These are phyloP conservation scores for Chaenodraco wilsoni DNA, from an alignment of 2,797 vertebrate genomes.

Conservation along the genomic window DNA sequence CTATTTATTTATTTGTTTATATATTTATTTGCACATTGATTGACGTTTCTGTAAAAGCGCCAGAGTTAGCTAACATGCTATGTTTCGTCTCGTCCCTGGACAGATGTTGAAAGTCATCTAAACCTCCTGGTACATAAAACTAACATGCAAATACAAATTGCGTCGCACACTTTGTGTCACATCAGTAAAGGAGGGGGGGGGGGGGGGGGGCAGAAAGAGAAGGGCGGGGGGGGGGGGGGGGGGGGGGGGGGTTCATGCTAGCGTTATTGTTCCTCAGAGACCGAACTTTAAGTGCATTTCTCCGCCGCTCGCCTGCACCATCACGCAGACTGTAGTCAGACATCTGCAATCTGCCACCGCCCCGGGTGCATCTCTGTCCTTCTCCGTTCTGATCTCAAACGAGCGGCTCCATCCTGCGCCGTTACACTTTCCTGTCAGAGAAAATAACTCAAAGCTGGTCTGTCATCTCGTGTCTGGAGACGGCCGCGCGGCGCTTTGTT, in stretches of 20 bases:
- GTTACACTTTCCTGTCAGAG: slow-evolving; percentile 45
- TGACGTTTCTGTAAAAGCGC: too few relatives aligned
- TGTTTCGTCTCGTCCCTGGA: too few relatives aligned
- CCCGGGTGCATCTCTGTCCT: slow-evolving; percentile 63
- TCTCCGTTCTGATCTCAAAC: slow-evolving; percentile 59
- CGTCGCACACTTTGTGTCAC: slow-evolving; percentile 45
- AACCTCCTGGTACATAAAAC: slow-evolving; percentile 64
- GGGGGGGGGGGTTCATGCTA: slow-evolving; percentile 74
- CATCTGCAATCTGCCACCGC: slow-evolving; percentile 73
- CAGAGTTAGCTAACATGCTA: too few relatives aligned
- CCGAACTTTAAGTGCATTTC: slow-evolving; percentile 74
- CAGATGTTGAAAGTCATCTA: slow-evolving; percentile 11
- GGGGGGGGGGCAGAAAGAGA: slow-evolving; percentile 62
- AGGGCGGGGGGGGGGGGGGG: slow-evolving; percentile 56
- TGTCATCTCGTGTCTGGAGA: slow-evolving; percentile 52
- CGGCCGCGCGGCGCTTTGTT: slow-evolving; percentile 62
- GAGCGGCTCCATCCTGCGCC: slow-evolving; percentile 46
- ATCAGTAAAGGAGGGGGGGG: slow-evolving; percentile 48
- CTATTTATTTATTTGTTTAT: too few relatives aligned
- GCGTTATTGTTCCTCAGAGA: slow-evolving; percentile 80
- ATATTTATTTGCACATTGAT: background rate
- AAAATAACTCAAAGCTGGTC: slow-evolving; percentile 55
- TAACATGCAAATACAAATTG: slow-evolving; percentile 66
- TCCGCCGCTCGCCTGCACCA: slow-evolving; percentile 48
- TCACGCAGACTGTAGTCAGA: slow-evolving; percentile 48